These are phyloP conservation scores for Platysternon megacephalum DNA, from an alignment of 2,113 vertebrate genomes.

Conservation along the genomic window DNA sequence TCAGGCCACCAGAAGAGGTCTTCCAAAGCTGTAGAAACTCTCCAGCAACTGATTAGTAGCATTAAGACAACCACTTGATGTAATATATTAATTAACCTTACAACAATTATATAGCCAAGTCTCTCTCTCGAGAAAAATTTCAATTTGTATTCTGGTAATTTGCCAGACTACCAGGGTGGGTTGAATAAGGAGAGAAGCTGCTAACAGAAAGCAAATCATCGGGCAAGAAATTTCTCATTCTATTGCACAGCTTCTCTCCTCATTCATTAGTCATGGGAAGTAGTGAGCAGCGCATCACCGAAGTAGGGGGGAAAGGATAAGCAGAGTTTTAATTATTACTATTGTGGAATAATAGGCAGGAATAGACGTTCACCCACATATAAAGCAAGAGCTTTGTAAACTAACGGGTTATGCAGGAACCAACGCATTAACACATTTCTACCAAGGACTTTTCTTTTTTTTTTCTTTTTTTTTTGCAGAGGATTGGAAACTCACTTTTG, in stretches of 20 bases:
- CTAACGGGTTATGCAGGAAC: background rate
- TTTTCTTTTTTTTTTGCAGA: background rate
- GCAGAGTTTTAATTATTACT: background rate
- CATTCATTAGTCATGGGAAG: background rate
- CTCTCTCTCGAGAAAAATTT: background rate
- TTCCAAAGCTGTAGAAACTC: background rate
- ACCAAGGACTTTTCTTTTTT: background rate
- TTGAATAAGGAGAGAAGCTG: background rate
- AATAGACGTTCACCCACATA: background rate
- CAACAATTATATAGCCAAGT: background rate
- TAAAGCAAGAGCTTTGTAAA: background rate
- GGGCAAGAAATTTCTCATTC: background rate
- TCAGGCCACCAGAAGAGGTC: background rate
- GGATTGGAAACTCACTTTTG: background rate
- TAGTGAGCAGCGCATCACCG: background rate
- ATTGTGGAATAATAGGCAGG: background rate
- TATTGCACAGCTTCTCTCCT: background rate
- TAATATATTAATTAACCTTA: background rate
- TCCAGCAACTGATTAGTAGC: background rate
- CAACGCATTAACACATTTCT: background rate
- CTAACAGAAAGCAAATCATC: background rate
- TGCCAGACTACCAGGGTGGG: background rate
- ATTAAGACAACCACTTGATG: background rate
- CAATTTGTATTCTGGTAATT: background rate
- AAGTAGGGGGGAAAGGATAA: background rate